phyloP scores from a whole-genome alignment of 2,797 vertebrate species.

The Gobionotothen gibberifrons region DNA sequence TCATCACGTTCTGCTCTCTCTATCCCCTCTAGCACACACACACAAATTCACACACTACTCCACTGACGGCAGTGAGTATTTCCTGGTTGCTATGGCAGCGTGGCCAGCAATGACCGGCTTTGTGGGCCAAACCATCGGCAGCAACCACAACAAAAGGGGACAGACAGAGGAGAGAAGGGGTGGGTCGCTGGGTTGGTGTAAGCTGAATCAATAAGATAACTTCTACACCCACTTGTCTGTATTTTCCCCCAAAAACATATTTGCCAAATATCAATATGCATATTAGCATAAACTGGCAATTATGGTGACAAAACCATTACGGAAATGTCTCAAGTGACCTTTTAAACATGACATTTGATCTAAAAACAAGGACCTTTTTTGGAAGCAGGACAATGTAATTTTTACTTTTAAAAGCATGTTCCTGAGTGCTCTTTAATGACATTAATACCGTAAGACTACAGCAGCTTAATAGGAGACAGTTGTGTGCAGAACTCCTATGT shows the following conservation, averaged over 20 bases:
- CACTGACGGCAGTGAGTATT: constrained; percentile 80
- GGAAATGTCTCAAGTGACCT: background rate
- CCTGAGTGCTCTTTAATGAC: background rate
- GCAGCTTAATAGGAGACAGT: constrained; percentile 8
- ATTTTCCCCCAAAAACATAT: background rate
- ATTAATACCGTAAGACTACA: constrained; percentile 10
- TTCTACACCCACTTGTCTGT: constrained; percentile 16
- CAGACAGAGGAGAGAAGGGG: constrained; percentile 56
- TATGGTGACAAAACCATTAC: background rate
- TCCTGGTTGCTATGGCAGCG: constrained; percentile 87
- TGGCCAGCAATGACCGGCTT: constrained; percentile 82
- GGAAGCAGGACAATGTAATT: background rate
- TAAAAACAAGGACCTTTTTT: background rate
- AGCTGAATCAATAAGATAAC: constrained; percentile 77
- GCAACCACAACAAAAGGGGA: constrained; percentile 81
- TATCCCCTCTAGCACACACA: constrained; percentile 39
- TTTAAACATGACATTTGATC: background rate
- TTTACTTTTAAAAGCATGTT: background rate
- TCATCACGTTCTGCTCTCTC: constrained; percentile 62
- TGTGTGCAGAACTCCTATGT: background rate
- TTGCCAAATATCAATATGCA: background rate
- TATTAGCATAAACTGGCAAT: background rate
- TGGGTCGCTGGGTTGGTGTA: constrained; percentile 35
- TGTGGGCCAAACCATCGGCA: constrained; percentile 79
- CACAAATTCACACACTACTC: constrained; percentile 59